These are phyloP conservation scores for Tetramorium alpestre DNA, from an alignment of 1,140 invertebrate species.

Conservation along the genomic window DNA sequence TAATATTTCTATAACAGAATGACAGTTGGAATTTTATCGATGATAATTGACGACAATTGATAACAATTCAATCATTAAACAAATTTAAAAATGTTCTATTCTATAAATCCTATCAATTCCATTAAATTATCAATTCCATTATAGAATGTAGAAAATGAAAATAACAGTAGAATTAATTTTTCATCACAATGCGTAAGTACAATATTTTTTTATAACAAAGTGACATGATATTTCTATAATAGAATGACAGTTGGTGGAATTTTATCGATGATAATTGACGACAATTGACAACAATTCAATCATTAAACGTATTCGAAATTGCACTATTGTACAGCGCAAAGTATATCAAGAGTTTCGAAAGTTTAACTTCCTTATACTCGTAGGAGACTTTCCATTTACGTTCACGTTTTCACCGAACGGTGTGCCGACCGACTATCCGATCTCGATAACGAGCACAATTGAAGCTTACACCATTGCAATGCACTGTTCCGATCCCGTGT, in stretches of 20 bases:
- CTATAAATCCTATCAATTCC: neutral
- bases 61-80: no score
- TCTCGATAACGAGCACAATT: conserved; percentile 56
- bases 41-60: no score
- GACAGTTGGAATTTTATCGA: no score
- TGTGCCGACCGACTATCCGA: conserved; percentile 10
- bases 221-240: neutral
- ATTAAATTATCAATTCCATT: neutral
- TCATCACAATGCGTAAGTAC: neutral
- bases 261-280: neutral
- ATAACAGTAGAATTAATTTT: neutral
- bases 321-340: neutral
- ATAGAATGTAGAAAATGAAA: neutral
- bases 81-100: neutral
- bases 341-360: neutral
- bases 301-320: neutral
- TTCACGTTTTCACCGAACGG: conserved; percentile 34
- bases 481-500: conserved; percentile 22
- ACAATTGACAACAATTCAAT: neutral
- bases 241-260: neutral
- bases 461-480: conserved; percentile 37
- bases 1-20: no score
- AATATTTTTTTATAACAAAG: neutral
- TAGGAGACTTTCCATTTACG: conserved; percentile 35
- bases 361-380: conserved; percentile 28